phyloP scores from a whole-genome alignment of 2,113 vertebrate species.

The Narcine bancroftii region DNA sequence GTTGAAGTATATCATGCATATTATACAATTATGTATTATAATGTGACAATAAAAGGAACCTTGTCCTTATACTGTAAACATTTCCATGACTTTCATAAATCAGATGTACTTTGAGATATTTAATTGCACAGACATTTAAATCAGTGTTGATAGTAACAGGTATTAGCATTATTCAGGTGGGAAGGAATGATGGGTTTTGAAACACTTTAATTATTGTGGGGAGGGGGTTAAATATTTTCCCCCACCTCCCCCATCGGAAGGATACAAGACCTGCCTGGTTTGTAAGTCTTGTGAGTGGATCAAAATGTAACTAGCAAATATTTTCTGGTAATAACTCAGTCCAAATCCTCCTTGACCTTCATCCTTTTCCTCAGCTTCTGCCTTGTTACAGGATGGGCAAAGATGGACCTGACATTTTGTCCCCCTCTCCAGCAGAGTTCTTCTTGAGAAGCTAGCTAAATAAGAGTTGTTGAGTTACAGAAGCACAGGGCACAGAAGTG shows the following conservation, averaged over 20 bases:
- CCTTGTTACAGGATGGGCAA: not conserved
- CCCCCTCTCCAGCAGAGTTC: not conserved
- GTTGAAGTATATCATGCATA: too few relatives aligned
- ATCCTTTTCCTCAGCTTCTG: not conserved
- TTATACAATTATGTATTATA: too few relatives aligned
- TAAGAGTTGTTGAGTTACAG: not conserved
- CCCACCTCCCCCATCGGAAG: too few relatives aligned
- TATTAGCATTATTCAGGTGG: not conserved
- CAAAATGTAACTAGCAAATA: not conserved
- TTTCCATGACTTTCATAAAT: too few relatives aligned
- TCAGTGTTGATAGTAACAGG: too few relatives aligned
- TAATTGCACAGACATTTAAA: not conserved
- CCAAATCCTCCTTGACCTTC: not conserved
- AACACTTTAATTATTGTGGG: not conserved
- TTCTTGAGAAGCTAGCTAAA: not conserved
- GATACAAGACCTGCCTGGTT: not conserved
- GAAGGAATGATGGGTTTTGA: not conserved
- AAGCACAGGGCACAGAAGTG: too few relatives aligned
- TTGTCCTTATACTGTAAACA: too few relatives aligned
- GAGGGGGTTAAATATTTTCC: too few relatives aligned
- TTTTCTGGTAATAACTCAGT: not conserved
- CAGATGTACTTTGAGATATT: not conserved
- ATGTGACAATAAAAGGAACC: too few relatives aligned
- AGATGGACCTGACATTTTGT: not conserved
- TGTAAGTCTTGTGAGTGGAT: not conserved